Conservation (phyloP, 2,113 vertebrate species). For the Takifugu flavidus region DNA sequence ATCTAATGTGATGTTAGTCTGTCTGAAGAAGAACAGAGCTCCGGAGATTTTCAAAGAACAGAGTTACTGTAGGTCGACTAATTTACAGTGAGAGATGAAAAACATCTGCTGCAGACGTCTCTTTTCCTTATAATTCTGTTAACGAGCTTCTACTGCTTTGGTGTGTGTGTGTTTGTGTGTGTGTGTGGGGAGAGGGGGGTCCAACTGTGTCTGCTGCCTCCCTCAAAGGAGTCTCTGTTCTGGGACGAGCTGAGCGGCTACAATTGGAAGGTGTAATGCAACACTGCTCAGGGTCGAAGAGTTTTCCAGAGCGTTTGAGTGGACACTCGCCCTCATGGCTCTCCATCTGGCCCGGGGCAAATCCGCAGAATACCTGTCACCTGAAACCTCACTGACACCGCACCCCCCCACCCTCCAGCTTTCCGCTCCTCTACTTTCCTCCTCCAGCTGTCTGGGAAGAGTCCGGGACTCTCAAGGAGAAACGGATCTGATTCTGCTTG, state of each 20-base stretch:
- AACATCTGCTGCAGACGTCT: too few species aligned
- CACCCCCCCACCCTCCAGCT: conserved; percentile 12
- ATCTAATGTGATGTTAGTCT: conserved; percentile 16
- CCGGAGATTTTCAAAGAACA: conserved; percentile 8
- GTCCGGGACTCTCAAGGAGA: conserved; percentile 50
- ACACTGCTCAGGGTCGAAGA: conserved; percentile 61
- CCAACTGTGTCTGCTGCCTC: conserved; percentile 23
- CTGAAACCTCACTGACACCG: conserved; percentile 40
- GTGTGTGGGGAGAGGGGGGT: conserved; percentile 14
- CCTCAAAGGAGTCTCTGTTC: conserved; percentile 65
- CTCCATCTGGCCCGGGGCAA: conserved; percentile 45
- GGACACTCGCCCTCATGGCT: conserved; percentile 48
- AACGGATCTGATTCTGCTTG: conserved; percentile 44
- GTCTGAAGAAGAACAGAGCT: conserved; percentile 12
- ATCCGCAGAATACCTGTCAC: conserved; percentile 49
- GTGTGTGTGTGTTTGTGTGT: conserved; percentile 1
- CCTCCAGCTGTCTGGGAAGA: conserved; percentile 24
- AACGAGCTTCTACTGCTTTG: too few species aligned
- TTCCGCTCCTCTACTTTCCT: conserved; percentile 9
- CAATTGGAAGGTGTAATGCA: conserved; percentile 57
- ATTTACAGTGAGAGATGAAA: too few species aligned
- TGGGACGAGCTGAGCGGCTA: conserved; percentile 25
- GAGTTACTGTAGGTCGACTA: not conserved
- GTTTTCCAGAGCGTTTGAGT: conserved; percentile 51
- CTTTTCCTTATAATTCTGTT: too few species aligned